These are phyloP conservation scores for Polyommatus iphigenia DNA, from an alignment of 2,888 invertebrate genomes.

Conservation along the genomic window DNA sequence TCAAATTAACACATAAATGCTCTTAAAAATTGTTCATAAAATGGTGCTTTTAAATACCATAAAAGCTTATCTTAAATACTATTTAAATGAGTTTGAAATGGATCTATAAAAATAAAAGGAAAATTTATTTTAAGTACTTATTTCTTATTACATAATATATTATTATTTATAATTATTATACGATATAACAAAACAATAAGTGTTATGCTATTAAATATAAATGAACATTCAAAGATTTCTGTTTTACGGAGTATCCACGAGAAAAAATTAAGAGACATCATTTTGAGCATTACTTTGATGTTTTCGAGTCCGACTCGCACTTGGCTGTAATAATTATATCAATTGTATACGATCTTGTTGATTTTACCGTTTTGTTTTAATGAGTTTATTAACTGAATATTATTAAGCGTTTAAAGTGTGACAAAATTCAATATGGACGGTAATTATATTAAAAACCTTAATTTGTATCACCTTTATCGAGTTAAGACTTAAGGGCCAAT, in stretches of 20 bases:
- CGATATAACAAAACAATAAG: too few relatives aligned
- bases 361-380: constrained; percentile 17
- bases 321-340: neutral
- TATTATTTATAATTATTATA: too few relatives aligned
- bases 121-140: neutral
- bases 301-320: neutral
- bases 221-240: too few relatives aligned
- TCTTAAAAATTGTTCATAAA: neutral
- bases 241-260: too few relatives aligned
- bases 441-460: constrained; percentile 1
- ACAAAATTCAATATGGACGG: neutral
- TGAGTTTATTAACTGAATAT: neutral
- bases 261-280: too few relatives aligned
- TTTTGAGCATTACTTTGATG: too few relatives aligned
- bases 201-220: too few relatives aligned
- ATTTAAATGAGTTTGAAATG: neutral
- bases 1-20: constrained; percentile 11
- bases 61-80: constrained; percentile 11
- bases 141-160: neutral
- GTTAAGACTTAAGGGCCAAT: neutral
- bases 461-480: neutral
- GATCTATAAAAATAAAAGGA: neutral
- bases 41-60: constrained; percentile 6
- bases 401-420: neutral
- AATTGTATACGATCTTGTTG: neutral